These are phyloP conservation scores for Ruditapes philippinarum DNA, from an alignment of 1,140 invertebrate species.

Conservation along the genomic window DNA sequence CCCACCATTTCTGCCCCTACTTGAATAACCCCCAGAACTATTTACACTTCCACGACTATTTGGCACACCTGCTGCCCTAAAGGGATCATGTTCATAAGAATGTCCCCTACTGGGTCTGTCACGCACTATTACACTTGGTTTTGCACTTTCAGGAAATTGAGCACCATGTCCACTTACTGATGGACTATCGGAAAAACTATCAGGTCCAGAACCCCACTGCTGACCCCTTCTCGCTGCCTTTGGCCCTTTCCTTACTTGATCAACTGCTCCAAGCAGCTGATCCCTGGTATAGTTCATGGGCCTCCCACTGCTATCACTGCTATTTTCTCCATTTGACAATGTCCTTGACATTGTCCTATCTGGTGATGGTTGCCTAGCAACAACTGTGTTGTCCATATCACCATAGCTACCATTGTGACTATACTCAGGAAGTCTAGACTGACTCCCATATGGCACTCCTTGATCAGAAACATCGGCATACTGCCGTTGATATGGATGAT, in stretches of 20 bases:
- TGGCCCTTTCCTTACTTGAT: constrained; percentile 84
- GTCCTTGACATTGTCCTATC: constrained; percentile 55
- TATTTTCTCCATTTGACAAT: constrained; percentile 52
- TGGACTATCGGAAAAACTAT: constrained; percentile 34
- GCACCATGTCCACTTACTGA: constrained; percentile 41
- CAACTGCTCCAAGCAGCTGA: constrained; percentile 86
- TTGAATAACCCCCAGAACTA: constrained; percentile 70
- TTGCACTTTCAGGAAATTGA: constrained; percentile 64
- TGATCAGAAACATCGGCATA: constrained; percentile 53
- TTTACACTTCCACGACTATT: constrained; percentile 72
- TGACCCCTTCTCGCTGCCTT: constrained; percentile 17
- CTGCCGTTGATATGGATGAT: constrained; percentile 58
- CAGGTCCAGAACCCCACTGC: constrained; percentile 34
- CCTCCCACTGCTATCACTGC: constrained; percentile 78
- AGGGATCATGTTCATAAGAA: constrained; percentile 62
- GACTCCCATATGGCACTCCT: constrained; percentile 46
- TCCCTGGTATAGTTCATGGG: constrained; percentile 86
- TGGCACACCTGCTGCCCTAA: constrained; percentile 13
- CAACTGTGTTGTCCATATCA: constrained; percentile 66
- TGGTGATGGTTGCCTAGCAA: constrained; percentile 58
- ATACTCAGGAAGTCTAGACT: constrained; percentile 40
- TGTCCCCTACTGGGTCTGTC: constrained; percentile 64
- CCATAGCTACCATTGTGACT: constrained; percentile 56
- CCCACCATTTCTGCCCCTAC: constrained; percentile 33
- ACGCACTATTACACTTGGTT: constrained; percentile 61